Evolutionary conservation across 23 tunicate genomes (phyloP), one percentile per base, ranked within the genome.

Genomic region (Styela clava): DNA sequence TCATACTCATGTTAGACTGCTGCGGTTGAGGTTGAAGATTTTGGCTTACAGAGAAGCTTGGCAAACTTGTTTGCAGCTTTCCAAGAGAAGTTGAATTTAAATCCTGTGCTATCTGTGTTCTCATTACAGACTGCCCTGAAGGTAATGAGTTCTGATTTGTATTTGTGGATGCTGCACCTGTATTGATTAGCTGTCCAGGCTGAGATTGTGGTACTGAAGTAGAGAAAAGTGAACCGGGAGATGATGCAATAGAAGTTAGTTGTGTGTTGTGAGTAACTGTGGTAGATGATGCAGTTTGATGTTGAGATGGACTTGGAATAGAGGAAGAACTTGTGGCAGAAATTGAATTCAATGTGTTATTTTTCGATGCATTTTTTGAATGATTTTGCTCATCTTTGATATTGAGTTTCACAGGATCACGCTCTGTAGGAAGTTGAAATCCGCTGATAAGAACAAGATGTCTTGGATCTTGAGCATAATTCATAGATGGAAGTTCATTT

Each of bases 391-490:
- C 31, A 67, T 29, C 71, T 22, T 27, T 25, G 16, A 25, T 27
- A 67, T 19, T 67, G 18, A 67, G 31, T 67, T 67, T 67, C n/a
- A 67, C 71, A 25, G 71, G 71, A 67, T 67, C 71, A 18, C 71
- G 21, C 24, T 67, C 81, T 35, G 81, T 78, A 2, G 92, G 82
- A 30, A 92, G 31, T 16, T 62, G 71, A 24, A 92, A 92, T 16
- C 97, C 97, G 67, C 81, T 56, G 16, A 92, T 64, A 23, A 87
- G 64, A 24, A 86, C 97, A 32, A 92, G 79, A 82, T 92, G 91
- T 34, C 91, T 64, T 79, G 36, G 79, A 68, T 92, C 97, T 79
- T 86, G 91, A 24, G 88, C 97, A 76, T 83, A 92, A 69, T 92
- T 92, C 90, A 91, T 72, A n/a, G 84, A 29, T 0, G 82, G 37